These are phyloP conservation scores for Polyommatus icarus DNA, from an alignment of 2,888 invertebrate genomes.

Conservation along the genomic window DNA sequence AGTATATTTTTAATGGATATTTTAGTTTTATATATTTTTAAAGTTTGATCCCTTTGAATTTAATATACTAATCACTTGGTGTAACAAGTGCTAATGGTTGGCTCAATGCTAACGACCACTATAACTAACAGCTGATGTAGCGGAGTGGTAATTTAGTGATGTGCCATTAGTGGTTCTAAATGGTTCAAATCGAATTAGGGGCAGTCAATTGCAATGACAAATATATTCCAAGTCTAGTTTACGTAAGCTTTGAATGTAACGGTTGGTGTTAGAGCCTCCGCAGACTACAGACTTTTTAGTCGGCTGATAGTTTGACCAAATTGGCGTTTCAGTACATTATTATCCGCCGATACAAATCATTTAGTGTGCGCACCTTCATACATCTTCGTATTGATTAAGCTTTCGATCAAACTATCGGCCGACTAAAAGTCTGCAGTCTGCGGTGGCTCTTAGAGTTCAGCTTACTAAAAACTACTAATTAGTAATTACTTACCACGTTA, in stretches of 20 bases:
- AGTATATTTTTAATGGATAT: too few species aligned
- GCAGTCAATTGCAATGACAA: not conserved
- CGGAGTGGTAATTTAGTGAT: slow-evolving; percentile 18
- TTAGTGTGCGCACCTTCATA: too few species aligned
- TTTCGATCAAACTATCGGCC: too few species aligned
- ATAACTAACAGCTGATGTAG: slow-evolving; percentile 10
- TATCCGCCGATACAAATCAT: too few species aligned
- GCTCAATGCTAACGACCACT: slow-evolving; percentile 5
- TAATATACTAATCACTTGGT: slow-evolving; percentile 1
- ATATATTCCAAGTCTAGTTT: not conserved
- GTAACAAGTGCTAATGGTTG: slow-evolving; percentile 8
- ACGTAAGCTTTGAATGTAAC: not conserved
- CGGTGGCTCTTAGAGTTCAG: too few species aligned
- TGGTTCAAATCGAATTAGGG: slow-evolving; percentile 15
- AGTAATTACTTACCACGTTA: too few species aligned
- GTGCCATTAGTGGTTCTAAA: slow-evolving; percentile 13
- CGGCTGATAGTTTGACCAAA: too few species aligned
- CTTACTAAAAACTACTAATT: too few species aligned
- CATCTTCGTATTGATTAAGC: too few species aligned
- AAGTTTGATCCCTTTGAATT: not conserved
- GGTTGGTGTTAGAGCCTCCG: not conserved
- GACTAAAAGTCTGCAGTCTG: too few species aligned
- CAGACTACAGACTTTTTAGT: too few species aligned
- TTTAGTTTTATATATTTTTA: not conserved
- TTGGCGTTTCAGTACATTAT: too few species aligned